Evolutionary conservation across 2,888 invertebrate species (phyloP), one percentile per base, ranked within the genome.

Genomic region (Panzeria rudis): DNA sequence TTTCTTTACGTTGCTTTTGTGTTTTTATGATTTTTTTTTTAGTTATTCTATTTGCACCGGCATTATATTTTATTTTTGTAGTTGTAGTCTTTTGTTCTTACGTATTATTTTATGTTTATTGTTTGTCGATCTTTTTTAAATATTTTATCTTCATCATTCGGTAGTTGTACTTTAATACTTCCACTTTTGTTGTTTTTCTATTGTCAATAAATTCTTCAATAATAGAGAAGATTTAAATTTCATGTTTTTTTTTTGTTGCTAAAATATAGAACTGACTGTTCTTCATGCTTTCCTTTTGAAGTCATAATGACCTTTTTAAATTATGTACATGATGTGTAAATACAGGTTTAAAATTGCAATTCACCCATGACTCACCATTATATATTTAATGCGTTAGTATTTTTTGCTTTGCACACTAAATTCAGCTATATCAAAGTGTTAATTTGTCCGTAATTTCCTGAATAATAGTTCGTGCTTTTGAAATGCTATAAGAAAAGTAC

Each of bases 31-130:
- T 15, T n/a, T n/a, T n/a, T n/a, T n/a, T n/a, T 44, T 54, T 62
- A 25, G 17, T 23, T 79, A 20, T 41, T 71, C 69, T 64, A 72
- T 79, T 54, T 44, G 32, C 72, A 72, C 79, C 79, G 79, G 79
- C 64, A 72, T 47, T 64, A 25, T 64, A 11, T 23, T 32, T 35
- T 17, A 35, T 0, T 38, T 23, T 35, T 73, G 17, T 64, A 52
- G 13, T 38, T 17, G 9, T 54, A 38, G 17, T 17, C 29, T 61
- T 32, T 52, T 75, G n/a, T 52, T 44, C 11, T 52, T 68, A 50
- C 47, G 11, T 25, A 50, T 38, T 23, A 59, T 71, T 15, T 54
- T 6, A 41, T 15, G 13, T 25, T 64, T 66, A 64, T 25, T 66
- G 41, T 47, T 68, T 66, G 8, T 44, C 56, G 66, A 20, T 41